These are phyloP conservation scores for Lasioglossum albipes DNA, from an alignment of 1,140 invertebrate species.

Conservation along the genomic window DNA sequence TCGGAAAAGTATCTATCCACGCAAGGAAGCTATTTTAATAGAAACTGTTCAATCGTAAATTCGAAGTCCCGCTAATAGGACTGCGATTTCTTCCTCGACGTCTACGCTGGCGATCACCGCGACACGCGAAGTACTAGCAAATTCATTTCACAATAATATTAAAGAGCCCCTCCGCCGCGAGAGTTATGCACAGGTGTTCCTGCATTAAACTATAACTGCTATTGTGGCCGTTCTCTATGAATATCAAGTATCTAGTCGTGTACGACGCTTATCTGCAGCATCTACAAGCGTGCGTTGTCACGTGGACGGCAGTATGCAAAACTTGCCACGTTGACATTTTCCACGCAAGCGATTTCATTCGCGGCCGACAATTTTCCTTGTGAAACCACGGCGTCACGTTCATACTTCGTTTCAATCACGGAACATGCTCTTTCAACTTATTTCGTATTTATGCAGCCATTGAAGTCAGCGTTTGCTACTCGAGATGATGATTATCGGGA, in stretches of 20 bases:
- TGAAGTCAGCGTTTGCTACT: no score
- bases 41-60: background rate
- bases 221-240: background rate
- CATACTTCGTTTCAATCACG: background rate
- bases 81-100: background rate
- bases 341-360: background rate
- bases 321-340: background rate
- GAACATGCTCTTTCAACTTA: background rate
- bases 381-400: background rate
- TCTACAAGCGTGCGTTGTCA: constrained; percentile 9
- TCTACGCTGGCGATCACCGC: background rate
- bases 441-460: no score
- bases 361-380: background rate
- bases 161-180: background rate
- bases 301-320: constrained; percentile 18
- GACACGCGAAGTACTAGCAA: background rate
- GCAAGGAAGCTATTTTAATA: no score
- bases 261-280: background rate
- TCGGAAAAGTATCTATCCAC: no score
- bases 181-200: constrained; percentile 21
- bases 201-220: constrained; percentile 21
- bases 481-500: no score
- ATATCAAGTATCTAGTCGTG: constrained; percentile 1
- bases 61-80: background rate
- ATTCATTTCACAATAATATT: background rate